Conservation (phyloP, 2,113 vertebrate genomes). For the Hippocampus guttulatus region DNA sequence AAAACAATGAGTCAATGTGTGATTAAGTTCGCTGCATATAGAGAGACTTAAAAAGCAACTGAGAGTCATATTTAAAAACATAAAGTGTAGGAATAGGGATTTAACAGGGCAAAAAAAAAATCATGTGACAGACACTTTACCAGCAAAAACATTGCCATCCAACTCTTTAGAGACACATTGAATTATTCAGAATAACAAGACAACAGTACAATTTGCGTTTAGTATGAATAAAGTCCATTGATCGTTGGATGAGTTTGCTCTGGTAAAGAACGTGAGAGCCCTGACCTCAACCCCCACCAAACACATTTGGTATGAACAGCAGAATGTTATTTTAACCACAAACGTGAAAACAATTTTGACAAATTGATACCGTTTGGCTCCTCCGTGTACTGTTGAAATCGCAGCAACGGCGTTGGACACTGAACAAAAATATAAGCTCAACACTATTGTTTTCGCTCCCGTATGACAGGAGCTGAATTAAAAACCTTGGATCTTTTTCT, state of each 20-base stretch:
- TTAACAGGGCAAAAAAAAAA: neutral
- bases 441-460: too few species aligned
- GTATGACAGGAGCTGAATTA: too few species aligned
- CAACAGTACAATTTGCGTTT: neutral
- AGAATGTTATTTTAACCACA: too few species aligned
- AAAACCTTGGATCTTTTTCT: too few species aligned
- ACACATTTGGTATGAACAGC: neutral
- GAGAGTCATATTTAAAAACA: neutral
- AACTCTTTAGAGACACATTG: neutral
- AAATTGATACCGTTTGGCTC: too few species aligned
- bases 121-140: neutral
- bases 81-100: neutral
- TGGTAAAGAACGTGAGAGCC: neutral
- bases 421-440: too few species aligned
- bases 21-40: constrained; percentile 1
- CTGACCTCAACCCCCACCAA: neutral
- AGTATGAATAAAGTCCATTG: neutral
- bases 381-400: too few species aligned
- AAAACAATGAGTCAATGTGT: constrained; percentile 1
- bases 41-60: neutral
- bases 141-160: neutral
- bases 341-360: too few species aligned
- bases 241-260: neutral
- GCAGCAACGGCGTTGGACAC: too few species aligned
- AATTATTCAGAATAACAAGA: neutral